These are phyloP conservation scores for Drosophila ogumai DNA, from an alignment of 1,140 invertebrate species.

Conservation along the genomic window DNA sequence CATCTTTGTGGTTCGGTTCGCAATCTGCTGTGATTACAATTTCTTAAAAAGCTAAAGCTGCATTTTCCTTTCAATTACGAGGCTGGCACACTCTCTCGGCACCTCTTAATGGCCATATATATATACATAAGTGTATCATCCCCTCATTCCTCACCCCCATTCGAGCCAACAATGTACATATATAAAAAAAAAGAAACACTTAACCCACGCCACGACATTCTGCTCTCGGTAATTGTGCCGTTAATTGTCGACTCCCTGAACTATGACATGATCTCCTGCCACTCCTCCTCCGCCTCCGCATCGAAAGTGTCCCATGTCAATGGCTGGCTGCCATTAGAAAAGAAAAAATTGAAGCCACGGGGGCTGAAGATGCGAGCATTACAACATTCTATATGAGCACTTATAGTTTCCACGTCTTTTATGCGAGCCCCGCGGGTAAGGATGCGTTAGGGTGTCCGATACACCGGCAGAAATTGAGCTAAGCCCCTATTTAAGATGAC, in stretches of 20 bases:
- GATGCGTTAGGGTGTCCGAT: constrained; percentile 1
- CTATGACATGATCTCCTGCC: constrained; percentile 52
- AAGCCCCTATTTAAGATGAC: neutral
- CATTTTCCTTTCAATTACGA: constrained; percentile 76
- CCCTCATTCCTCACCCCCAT: constrained; percentile 7
- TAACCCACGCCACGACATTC: constrained; percentile 53
- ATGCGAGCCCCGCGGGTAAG: neutral
- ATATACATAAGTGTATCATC: constrained; percentile 56
- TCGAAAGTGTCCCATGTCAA: constrained; percentile 43
- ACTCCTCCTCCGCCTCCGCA: constrained; percentile 18
- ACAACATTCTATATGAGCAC: constrained; percentile 41
- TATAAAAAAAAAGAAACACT: constrained; percentile 62
- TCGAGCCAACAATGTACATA: constrained; percentile 41
- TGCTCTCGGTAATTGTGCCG: constrained; percentile 68
- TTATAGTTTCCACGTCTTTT: constrained; percentile 44
- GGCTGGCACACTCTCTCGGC: constrained; percentile 19
- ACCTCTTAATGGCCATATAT: constrained; percentile 45
- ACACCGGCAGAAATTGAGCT: constrained; percentile 18
- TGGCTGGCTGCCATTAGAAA: constrained; percentile 46
- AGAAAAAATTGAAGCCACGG: constrained; percentile 19
- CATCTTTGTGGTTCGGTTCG: constrained; percentile 41
- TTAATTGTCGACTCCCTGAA: constrained; percentile 75
- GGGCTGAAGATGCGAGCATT: constrained; percentile 36
- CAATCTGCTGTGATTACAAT: constrained; percentile 82
- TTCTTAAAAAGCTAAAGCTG: constrained; percentile 82